Conservation (phyloP, 1,140 invertebrate species). For the Hycleus phaleratus region DNA sequence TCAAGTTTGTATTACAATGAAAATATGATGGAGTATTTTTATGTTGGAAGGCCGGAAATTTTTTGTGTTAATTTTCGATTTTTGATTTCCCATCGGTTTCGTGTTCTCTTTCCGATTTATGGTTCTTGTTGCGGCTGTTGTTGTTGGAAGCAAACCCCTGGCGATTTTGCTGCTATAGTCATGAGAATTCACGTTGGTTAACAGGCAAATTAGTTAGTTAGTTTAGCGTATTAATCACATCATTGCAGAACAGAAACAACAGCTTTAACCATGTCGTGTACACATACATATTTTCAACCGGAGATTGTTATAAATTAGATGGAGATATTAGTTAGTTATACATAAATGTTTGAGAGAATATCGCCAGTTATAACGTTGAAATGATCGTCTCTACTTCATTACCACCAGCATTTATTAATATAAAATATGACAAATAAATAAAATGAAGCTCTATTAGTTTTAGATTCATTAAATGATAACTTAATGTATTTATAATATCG, state of each 20-base stretch:
- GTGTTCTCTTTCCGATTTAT: not conserved
- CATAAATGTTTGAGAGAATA: no score
- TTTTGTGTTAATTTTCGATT: not conserved
- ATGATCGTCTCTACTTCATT: slow-evolving; percentile 13
- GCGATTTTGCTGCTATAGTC: slow-evolving; percentile 1
- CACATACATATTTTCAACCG: slow-evolving; percentile 17
- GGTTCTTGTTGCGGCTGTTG: not conserved
- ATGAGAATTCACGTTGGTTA: slow-evolving; percentile 8
- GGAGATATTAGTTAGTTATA: slow-evolving; percentile 11
- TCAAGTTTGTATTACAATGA: no score
- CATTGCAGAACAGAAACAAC: slow-evolving; percentile 7
- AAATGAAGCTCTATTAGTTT: slow-evolving; percentile 23
- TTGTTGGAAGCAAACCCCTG: no score
- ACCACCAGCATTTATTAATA: slow-evolving; percentile 23
- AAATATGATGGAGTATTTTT: no score
- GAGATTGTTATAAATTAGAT: slow-evolving; percentile 23
- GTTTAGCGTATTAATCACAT: slow-evolving; percentile 12
- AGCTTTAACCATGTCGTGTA: slow-evolving; percentile 13
- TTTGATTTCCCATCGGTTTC: not conserved
- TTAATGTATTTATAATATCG: slow-evolving; percentile 12
- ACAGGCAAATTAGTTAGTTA: slow-evolving; percentile 14
- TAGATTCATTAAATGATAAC: slow-evolving; percentile 20
- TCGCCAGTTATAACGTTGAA: no score
- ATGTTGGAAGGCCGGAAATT: not conserved
- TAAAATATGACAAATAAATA: slow-evolving; percentile 25